Conservation (phyloP, 2,888 invertebrate species). For the Amaurobius ferox region DNA sequence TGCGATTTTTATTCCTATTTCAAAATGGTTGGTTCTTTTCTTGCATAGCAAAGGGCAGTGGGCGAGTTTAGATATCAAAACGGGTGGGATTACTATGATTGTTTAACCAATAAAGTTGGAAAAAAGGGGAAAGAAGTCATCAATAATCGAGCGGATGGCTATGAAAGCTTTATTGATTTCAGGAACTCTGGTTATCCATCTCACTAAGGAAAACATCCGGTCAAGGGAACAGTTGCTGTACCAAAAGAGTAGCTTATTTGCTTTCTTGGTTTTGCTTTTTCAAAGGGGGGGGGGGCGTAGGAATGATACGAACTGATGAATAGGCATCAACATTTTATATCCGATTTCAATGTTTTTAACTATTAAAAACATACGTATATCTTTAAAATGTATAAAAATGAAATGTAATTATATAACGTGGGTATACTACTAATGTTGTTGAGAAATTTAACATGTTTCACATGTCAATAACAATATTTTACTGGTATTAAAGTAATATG, state of each 20-base stretch:
- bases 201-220: conserved; percentile 61
- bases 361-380: no score
- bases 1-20: not conserved
- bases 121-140: conserved; percentile 67
- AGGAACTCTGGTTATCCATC: conserved; percentile 56
- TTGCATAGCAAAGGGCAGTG: conserved; percentile 29
- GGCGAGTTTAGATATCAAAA: conserved; percentile 62
- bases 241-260: conserved; percentile 19
- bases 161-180: conserved; percentile 72
- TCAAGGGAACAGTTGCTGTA: conserved; percentile 40
- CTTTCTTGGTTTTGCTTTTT: not conserved
- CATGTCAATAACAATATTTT: no score
- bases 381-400: no score
- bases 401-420: no score
- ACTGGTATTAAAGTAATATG: no score
- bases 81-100: conserved; percentile 64
- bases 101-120: conserved; percentile 72
- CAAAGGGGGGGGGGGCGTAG: not conserved
- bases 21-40: conserved; percentile 38
- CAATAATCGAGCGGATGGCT: conserved; percentile 69
- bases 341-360: not conserved
- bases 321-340: not conserved
- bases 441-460: no score
- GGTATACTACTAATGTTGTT: no score
- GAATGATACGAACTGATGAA: conserved; percentile 6